phyloP scores from a whole-genome alignment of 2,888 invertebrate genomes.

The Antheraea yamamai region DNA sequence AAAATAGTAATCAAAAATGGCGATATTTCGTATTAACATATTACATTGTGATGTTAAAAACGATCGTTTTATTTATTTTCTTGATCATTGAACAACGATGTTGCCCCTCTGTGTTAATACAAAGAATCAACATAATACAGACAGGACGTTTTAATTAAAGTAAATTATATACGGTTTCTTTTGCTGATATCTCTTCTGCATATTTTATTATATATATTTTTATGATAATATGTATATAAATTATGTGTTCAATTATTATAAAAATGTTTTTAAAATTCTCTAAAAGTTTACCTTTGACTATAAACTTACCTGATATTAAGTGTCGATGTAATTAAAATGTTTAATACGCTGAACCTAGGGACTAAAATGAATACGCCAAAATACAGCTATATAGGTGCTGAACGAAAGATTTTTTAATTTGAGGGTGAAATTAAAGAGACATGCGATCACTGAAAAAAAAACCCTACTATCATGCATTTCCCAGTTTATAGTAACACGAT shows the following conservation, averaged over 20 bases:
- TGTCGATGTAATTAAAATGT: background rate
- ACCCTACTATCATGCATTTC: too few relatives aligned
- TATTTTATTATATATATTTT: background rate
- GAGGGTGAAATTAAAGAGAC: background rate
- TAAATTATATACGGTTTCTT: background rate
- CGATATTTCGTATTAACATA: background rate
- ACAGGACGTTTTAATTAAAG: constrained; percentile 15
- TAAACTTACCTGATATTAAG: background rate
- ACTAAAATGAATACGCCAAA: background rate
- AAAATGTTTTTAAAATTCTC: background rate
- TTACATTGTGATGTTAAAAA: constrained; percentile 55
- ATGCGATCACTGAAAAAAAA: background rate
- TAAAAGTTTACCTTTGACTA: background rate
- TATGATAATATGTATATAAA: background rate
- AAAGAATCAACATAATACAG: constrained; percentile 17
- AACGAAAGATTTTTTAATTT: background rate
- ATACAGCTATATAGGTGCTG: too few relatives aligned
- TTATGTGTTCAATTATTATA: background rate
- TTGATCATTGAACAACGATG: constrained; percentile 48
- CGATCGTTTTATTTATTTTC: constrained; percentile 60
- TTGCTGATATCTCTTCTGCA: background rate
- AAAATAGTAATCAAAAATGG: background rate
- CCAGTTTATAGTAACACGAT: background rate
- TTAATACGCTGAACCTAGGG: too few relatives aligned
- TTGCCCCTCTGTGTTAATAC: constrained; percentile 41